Percentiles rank a stretch among this genome's conserved stretches.
These are phyloP conservation scores for Vanessa atalanta DNA, from an alignment of 1,140 invertebrate species.

Conservation along the genomic window DNA sequence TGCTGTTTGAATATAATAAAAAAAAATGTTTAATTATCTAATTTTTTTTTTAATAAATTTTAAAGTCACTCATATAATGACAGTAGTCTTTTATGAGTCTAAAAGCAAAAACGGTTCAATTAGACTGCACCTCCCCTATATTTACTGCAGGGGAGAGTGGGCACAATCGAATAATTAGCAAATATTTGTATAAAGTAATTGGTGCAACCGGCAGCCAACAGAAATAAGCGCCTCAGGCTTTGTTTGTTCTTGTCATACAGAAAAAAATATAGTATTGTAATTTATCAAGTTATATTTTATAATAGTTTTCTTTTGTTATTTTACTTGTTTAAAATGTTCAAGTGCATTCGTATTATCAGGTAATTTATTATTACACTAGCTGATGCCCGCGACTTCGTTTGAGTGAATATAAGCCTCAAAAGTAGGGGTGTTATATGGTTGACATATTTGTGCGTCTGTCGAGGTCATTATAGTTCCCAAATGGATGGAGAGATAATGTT, in stretches of 20 bases:
- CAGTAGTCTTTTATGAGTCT: background rate
- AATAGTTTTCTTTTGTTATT: background rate
- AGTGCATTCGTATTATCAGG: no score
- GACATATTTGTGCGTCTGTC: no score
- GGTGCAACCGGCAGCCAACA: conserved; percentile 20
- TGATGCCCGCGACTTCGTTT: no score
- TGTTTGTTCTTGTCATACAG: conserved; percentile 19
- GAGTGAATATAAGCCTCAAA: no score
- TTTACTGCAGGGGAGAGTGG: conserved; percentile 6
- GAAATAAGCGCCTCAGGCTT: conserved; percentile 7
- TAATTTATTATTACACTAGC: no score
- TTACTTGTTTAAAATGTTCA: background rate
- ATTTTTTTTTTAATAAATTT: background rate
- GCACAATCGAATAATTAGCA: conserved; percentile 36
- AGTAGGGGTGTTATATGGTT: no score
- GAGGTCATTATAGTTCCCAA: no score
- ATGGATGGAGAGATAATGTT: no score
- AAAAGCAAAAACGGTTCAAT: background rate
- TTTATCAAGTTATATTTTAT: background rate
- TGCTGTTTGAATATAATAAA: no score
- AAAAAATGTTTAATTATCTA: no score
- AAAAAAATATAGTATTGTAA: background rate
- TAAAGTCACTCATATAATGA: background rate
- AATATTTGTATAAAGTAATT: conserved; percentile 37
- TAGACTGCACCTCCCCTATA: conserved; percentile 1